Evolutionary conservation across 2,113 vertebrate genomes (phyloP).

Genomic region (Tiliqua scincoides): DNA sequence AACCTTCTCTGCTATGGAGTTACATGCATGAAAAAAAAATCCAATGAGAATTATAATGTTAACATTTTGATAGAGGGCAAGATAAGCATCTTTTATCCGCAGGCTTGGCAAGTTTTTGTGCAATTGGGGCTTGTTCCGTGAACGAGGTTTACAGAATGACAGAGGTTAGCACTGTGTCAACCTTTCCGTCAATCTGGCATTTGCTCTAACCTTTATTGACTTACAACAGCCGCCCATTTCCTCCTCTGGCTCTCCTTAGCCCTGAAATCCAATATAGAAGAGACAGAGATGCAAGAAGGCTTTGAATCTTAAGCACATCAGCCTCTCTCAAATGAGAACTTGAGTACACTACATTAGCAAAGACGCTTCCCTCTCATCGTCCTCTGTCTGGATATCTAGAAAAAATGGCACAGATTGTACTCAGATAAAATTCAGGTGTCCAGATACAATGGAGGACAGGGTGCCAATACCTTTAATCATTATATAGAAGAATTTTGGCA

Average conservation of each 20-base stretch:
- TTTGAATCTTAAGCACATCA: slow-evolving; percentile 46
- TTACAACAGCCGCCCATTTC: slow-evolving; percentile 51
- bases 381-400: not conserved
- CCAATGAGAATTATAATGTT: not conserved
- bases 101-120: not conserved
- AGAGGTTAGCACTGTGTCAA: slow-evolving; percentile 6
- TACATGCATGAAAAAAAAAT: not conserved
- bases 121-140: not conserved
- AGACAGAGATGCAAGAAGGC: slow-evolving; percentile 32
- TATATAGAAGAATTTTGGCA: no score
- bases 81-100: slow-evolving; percentile 14
- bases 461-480: no score
- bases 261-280: slow-evolving; percentile 51
- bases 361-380: not conserved
- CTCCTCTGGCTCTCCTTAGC: not conserved
- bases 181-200: slow-evolving; percentile 36
- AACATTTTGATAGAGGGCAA: not conserved
- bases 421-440: no score
- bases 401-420: not conserved
- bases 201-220: slow-evolving; percentile 49
- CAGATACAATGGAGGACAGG: no score
- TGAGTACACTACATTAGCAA: not conserved
- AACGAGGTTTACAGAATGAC: not conserved
- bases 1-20: not conserved
- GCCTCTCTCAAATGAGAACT: slow-evolving; percentile 25